Evolutionary conservation across 2,888 invertebrate species (phyloP).

Genomic region (Lysandra bellargus): DNA sequence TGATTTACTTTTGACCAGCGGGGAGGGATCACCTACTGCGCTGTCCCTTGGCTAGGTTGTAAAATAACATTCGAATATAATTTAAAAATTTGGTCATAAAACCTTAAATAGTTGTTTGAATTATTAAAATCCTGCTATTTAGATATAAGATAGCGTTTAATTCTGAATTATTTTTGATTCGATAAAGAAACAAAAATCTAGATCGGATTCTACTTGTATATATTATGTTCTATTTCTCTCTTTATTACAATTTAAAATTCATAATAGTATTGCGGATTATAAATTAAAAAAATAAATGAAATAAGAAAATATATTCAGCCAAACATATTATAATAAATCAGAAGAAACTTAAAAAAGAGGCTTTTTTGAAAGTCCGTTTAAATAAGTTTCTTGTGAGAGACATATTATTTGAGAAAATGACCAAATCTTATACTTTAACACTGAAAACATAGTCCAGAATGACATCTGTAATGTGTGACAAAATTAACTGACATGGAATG

Average conservation of each 20-base stretch:
- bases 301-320: no score
- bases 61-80: constrained; percentile 25
- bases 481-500: neutral
- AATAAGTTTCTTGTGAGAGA: no score
- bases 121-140: neutral
- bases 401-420: neutral
- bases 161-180: neutral
- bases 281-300: no score
- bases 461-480: neutral
- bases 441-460: neutral
- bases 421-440: neutral
- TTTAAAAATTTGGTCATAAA: constrained; percentile 21
- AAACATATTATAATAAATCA: no score
- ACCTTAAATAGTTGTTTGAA: neutral
- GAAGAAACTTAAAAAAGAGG: no score
- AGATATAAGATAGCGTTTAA: neutral
- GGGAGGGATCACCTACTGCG: constrained; percentile 19
- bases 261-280: no score
- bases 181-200: no score
- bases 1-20: constrained; percentile 18
- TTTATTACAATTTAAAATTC: no score
- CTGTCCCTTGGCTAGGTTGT: constrained; percentile 17
- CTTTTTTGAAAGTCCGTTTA: no score
- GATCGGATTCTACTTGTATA: no score
- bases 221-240: no score